Percentiles rank a stretch among this genome's conserved stretches.
Evolutionary conservation across 2,113 vertebrate species (phyloP).

Genomic region (Callocephalon fimbriatum): DNA sequence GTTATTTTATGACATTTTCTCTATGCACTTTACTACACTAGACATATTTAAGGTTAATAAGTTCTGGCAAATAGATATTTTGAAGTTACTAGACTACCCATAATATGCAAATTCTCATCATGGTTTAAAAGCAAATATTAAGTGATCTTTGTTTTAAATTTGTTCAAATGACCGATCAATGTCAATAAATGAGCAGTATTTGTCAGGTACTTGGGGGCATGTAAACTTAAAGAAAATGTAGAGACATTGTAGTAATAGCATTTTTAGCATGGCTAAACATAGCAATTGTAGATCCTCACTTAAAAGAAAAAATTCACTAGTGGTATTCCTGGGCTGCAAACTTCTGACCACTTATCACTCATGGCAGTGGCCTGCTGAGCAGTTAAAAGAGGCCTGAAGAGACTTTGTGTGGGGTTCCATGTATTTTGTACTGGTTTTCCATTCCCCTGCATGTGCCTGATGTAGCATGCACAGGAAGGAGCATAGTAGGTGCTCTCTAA

Average conservation of each 20-base stretch:
- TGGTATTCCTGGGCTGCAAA: neutral
- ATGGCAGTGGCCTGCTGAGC: neutral
- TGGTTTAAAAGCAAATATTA: neutral
- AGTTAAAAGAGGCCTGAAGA: neutral
- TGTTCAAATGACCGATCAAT: neutral
- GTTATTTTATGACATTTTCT: conserved; percentile 31
- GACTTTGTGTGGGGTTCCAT: neutral
- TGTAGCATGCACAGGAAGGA: too few relatives aligned
- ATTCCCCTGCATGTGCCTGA: too few relatives aligned
- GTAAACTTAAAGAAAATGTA: neutral
- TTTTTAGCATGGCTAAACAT: neutral
- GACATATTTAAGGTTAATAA: conserved; percentile 6
- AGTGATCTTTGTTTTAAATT: neutral
- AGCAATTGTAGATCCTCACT: neutral
- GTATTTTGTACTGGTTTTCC: neutral
- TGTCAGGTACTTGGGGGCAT: neutral
- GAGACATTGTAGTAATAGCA: neutral
- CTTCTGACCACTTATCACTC: neutral
- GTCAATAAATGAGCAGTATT: neutral
- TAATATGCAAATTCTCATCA: neutral
- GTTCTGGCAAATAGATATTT: conserved; percentile 54
- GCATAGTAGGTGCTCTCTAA: neutral
- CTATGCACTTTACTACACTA: conserved; percentile 53
- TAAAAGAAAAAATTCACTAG: neutral
- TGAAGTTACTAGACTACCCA: neutral